phyloP scores from a whole-genome alignment of 2,797 vertebrate species.

The Onychomys torridus region DNA sequence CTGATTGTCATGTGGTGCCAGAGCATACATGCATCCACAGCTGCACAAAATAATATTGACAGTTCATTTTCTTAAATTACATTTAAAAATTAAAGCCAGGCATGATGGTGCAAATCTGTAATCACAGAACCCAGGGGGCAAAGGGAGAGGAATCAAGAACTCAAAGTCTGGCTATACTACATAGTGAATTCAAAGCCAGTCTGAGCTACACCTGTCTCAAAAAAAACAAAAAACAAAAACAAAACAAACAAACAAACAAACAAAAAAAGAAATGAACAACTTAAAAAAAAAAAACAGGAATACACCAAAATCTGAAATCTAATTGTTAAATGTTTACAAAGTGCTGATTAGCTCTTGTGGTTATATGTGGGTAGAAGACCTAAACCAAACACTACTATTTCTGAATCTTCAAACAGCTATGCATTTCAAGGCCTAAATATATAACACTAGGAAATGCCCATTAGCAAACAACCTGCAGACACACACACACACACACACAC shows the following conservation, averaged over 20 bases:
- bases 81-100: neutral
- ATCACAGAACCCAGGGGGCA: neutral
- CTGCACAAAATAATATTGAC: neutral
- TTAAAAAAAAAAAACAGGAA: too few relatives aligned
- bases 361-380: constrained; percentile 41
- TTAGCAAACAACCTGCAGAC: neutral
- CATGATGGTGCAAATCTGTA: neutral
- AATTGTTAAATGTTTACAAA: neutral
- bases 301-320: too few relatives aligned
- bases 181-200: neutral
- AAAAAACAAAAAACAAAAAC: too few relatives aligned
- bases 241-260: too few relatives aligned
- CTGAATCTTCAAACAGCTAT: constrained; percentile 34
- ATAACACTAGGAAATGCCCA: neutral
- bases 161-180: neutral
- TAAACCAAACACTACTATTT: constrained; percentile 34
- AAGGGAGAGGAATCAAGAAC: neutral
- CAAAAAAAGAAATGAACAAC: too few relatives aligned
- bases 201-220: neutral
- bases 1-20: neutral
- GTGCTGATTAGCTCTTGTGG: constrained; percentile 16
- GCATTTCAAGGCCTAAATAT: neutral
- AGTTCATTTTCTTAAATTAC: neutral
- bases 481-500: neutral
- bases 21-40: neutral